Percentiles rank a stretch among this genome's conserved stretches.
These are phyloP conservation scores for Mystacornis crossleyi DNA, from an alignment of 2,113 vertebrate genomes.

Conservation along the genomic window DNA sequence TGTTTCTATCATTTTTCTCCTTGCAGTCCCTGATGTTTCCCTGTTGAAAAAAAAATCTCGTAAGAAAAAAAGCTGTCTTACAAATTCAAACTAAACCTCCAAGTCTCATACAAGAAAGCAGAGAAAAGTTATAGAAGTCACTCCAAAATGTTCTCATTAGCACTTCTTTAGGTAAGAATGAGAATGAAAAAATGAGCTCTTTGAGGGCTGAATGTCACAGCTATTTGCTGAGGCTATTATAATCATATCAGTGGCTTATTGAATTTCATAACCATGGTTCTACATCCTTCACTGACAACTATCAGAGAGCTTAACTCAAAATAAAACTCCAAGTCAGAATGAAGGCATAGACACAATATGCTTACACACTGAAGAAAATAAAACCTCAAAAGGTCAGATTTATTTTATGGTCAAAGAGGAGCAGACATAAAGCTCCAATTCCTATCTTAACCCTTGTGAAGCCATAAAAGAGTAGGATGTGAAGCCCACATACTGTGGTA, in stretches of 20 bases:
- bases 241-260: neutral
- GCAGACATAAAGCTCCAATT: neutral
- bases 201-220: neutral
- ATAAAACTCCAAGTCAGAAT: neutral
- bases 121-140: neutral
- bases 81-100: neutral
- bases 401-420: neutral
- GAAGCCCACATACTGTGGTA: neutral
- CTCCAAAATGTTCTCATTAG: neutral
- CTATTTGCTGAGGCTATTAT: neutral
- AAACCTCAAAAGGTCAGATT: neutral
- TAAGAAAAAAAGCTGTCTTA: neutral
- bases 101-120: neutral
- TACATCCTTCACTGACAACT: neutral
- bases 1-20: neutral
- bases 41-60: neutral
- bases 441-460: neutral
- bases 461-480: neutral
- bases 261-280: neutral
- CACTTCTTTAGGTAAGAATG: slow-evolving; percentile 12
- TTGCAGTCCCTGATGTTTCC: neutral
- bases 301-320: neutral
- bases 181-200: neutral
- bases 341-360: neutral
- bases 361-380: neutral